Evolutionary conservation across 1,140 invertebrate genomes (phyloP).

Genomic region (Bursaphelenchus mucronatus): DNA sequence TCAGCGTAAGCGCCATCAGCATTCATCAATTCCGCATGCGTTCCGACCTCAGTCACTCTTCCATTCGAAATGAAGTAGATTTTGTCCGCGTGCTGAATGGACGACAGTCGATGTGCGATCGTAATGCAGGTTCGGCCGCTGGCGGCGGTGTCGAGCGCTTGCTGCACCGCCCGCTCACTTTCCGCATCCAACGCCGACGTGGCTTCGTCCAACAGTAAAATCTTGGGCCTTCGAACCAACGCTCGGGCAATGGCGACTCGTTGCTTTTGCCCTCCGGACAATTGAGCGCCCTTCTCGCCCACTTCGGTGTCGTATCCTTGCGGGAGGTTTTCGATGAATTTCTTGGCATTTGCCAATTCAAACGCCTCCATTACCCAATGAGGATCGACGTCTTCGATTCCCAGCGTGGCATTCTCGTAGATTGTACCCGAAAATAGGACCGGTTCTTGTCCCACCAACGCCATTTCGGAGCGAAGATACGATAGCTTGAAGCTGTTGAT

Average conservation of each 20-base stretch:
- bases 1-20: constrained; percentile 20
- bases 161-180: constrained; percentile 17
- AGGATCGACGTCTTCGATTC: constrained; percentile 67
- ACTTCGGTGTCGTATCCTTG: constrained; percentile 59
- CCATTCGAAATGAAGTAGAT: constrained; percentile 62
- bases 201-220: constrained; percentile 92
- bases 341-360: constrained; percentile 77
- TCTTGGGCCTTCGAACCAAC: constrained; percentile 78
- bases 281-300: constrained; percentile 66
- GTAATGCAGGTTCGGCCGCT: constrained; percentile 63
- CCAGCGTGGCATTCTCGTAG: constrained; percentile 66
- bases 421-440: constrained; percentile 14
- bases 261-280: constrained; percentile 51
- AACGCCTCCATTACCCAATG: constrained; percentile 78
- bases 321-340: constrained; percentile 74
- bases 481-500: constrained; percentile 7
- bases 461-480: constrained; percentile 16
- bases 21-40: constrained; percentile 57
- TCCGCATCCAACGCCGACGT: constrained; percentile 74
- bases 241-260: constrained; percentile 29
- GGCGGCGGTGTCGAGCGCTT: constrained; percentile 24
- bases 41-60: constrained; percentile 59
- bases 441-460: constrained; percentile 5
- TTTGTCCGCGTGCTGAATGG: constrained; percentile 59
- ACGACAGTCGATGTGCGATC: constrained; percentile 65